These are phyloP conservation scores for Perizoma flavofasciatum DNA, from an alignment of 2,888 invertebrate genomes.

Conservation along the genomic window DNA sequence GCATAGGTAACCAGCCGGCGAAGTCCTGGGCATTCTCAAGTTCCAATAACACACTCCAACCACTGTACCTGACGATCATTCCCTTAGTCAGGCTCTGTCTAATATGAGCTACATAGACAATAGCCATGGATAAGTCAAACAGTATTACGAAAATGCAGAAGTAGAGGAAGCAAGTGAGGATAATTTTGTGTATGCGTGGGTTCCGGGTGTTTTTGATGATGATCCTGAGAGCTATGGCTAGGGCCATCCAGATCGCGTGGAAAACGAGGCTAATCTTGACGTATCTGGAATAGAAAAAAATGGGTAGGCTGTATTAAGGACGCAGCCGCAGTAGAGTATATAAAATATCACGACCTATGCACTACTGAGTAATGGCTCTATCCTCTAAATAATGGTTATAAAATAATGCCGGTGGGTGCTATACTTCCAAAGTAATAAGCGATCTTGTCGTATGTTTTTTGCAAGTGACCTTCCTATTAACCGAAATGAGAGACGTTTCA, in stretches of 20 bases:
- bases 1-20: slow-evolving; percentile 68
- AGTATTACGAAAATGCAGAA: slow-evolving; percentile 44
- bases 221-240: slow-evolving; percentile 47
- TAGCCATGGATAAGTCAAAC: slow-evolving; percentile 69
- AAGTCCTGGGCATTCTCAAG: slow-evolving; percentile 55
- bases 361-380: no score
- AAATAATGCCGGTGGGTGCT: no score
- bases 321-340: no score
- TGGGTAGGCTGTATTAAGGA: no score
- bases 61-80: slow-evolving; percentile 68
- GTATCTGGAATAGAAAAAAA: slow-evolving; percentile 47
- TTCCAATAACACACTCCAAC: slow-evolving; percentile 62
- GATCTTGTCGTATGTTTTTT: no score
- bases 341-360: no score
- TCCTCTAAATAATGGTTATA: no score
- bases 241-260: slow-evolving; percentile 58
- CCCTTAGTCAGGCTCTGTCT: slow-evolving; percentile 66
- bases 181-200: slow-evolving; percentile 41
- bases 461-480: no score
- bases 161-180: slow-evolving; percentile 50
- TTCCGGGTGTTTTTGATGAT: slow-evolving; percentile 36
- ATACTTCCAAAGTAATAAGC: no score
- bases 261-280: slow-evolving; percentile 51
- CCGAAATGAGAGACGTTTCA: no score
- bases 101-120: slow-evolving; percentile 67